Evolutionary conservation across 2,113 vertebrate species (phyloP).

Genomic region (Ia io): DNA sequence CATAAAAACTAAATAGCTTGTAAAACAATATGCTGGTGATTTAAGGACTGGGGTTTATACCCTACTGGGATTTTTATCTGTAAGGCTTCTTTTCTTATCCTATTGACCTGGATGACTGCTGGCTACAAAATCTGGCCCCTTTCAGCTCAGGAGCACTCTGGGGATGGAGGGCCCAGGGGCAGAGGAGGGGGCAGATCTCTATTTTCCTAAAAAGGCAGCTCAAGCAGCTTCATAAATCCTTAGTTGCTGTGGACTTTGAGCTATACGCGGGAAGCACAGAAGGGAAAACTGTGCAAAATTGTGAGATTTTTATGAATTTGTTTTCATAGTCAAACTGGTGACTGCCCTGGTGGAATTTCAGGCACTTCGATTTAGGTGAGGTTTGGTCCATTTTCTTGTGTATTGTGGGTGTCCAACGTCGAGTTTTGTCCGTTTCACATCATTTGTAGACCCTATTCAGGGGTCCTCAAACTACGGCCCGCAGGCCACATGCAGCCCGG

Average conservation of each 20-base stretch:
- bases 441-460: background rate
- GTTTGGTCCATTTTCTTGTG: background rate
- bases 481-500: too few species aligned
- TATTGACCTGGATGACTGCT: background rate
- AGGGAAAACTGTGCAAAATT: background rate
- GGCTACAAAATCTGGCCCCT: background rate
- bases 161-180: background rate
- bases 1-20: background rate
- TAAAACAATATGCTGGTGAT: background rate
- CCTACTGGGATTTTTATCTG: background rate
- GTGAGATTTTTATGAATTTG: slow-evolving; percentile 4
- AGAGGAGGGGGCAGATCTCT: background rate
- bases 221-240: background rate
- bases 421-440: background rate
- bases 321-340: background rate
- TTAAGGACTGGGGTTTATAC: background rate
- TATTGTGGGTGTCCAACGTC: background rate
- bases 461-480: too few species aligned
- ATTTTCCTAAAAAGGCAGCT: slow-evolving; percentile 2
- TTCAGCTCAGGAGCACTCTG: background rate
- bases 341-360: background rate
- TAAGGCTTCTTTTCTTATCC: background rate
- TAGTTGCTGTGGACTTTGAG: background rate
- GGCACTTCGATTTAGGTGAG: background rate
- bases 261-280: accelerated